A percentile compares a stretch with the other conserved stretches of the same genome.
Conservation (phyloP, 1,140 invertebrate genomes). For the Drosophila tropicalis region DNA sequence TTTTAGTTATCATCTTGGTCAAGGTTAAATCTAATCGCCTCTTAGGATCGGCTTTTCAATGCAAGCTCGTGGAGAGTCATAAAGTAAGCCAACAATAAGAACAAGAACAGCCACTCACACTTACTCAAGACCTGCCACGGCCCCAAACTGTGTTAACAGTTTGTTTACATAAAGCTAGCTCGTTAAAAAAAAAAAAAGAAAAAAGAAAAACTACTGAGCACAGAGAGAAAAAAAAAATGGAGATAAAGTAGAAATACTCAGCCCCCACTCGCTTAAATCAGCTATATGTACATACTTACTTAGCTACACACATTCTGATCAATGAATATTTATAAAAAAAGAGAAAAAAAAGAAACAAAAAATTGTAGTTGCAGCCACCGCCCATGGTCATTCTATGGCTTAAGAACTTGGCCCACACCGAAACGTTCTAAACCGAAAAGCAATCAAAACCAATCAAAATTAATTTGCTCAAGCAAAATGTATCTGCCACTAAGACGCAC, state of each 20-base stretch:
- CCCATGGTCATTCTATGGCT: conserved; percentile 62
- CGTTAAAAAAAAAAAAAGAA: conserved; percentile 56
- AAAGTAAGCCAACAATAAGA: conserved; percentile 59
- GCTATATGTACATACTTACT: conserved; percentile 21
- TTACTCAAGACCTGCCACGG: conserved; percentile 27
- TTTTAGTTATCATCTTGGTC: conserved; percentile 73
- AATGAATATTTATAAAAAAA: conserved; percentile 75
- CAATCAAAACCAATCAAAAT: conserved; percentile 76
- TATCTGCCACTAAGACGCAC: conserved; percentile 67
- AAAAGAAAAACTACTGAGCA: neutral
- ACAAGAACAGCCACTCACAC: conserved; percentile 41
- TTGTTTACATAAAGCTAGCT: conserved; percentile 78
- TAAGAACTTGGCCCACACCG: conserved; percentile 63
- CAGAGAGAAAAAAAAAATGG: neutral
- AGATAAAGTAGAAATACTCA: conserved; percentile 40
- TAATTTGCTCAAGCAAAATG: conserved; percentile 77
- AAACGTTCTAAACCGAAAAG: conserved; percentile 32
- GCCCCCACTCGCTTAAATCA: conserved; percentile 32
- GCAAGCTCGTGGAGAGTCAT: conserved; percentile 50
- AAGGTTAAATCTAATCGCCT: conserved; percentile 78
- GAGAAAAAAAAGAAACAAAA: too few species aligned
- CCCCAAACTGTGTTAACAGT: conserved; percentile 70
- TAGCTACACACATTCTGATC: conserved; percentile 39
- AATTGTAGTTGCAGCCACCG: conserved; percentile 50
- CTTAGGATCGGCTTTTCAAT: conserved; percentile 69